Percentiles rank a stretch among this genome's conserved stretches.
Conservation (phyloP, 2,888 invertebrate species). For the Sinelater perroti region DNA sequence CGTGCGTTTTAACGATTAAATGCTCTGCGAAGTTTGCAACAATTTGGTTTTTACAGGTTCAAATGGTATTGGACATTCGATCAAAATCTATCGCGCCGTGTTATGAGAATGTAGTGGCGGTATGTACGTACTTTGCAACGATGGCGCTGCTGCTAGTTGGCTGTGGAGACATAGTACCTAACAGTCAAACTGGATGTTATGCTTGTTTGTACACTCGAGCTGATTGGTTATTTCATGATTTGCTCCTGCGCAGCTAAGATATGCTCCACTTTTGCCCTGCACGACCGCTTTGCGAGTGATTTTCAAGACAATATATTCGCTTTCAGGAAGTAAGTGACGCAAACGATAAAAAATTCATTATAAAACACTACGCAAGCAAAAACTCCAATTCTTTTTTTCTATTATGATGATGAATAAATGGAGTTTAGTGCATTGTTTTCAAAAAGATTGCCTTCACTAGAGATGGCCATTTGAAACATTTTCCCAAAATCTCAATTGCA, state of each 20-base stretch:
- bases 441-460: too few species aligned
- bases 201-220: neutral
- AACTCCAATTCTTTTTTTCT: too few species aligned
- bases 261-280: constrained; percentile 11
- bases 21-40: too few species aligned
- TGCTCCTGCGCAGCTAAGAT: constrained; percentile 19
- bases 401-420: too few species aligned
- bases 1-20: constrained; percentile 19
- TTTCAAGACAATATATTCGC: constrained; percentile 22
- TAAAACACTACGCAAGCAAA: too few species aligned
- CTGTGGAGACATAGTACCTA: constrained; percentile 17
- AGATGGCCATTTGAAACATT: too few species aligned
- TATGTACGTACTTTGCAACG: constrained; percentile 17
- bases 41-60: constrained; percentile 2
- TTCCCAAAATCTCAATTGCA: too few species aligned
- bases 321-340: constrained; percentile 18
- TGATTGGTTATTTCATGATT: constrained; percentile 10
- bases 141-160: constrained; percentile 7
- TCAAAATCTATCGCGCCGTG: neutral
- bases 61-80: constrained; percentile 4
- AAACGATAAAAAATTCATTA: too few species aligned
- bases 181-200: neutral
- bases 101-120: constrained; percentile 13
- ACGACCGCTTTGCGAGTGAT: constrained; percentile 6
- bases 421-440: too few species aligned